Conservation (phyloP, 2,888 invertebrate species). For the Pedicia rivosa region DNA sequence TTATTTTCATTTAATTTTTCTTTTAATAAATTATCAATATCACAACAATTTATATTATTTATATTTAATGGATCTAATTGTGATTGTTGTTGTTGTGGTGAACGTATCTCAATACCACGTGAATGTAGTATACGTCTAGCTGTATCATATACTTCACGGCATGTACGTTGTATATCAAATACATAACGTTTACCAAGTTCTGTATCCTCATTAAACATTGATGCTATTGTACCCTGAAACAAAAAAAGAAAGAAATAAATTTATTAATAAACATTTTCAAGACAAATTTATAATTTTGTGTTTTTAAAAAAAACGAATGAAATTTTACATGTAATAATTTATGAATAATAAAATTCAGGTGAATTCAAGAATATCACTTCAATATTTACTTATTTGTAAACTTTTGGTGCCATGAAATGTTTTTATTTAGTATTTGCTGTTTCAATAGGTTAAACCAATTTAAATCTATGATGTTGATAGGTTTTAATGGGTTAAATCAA, state of each 20-base stretch:
- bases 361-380: no score
- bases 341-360: no score
- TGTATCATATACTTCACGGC: slow-evolving; percentile 79
- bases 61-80: neutral
- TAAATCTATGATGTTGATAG: no score
- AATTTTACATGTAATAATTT: no score
- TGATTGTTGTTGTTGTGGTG: slow-evolving; percentile 3
- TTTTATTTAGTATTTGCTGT: no score
- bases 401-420: no score
- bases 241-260: slow-evolving; percentile 4
- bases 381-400: no score
- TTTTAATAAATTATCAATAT: neutral
- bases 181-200: slow-evolving; percentile 78
- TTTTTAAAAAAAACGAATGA: neutral
- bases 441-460: no score
- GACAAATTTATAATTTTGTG: neutral
- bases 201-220: slow-evolving; percentile 79
- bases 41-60: no score
- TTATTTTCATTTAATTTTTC: neutral
- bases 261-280: neutral
- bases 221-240: slow-evolving; percentile 65
- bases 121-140: slow-evolving; percentile 59
- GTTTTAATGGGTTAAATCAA: no score
- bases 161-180: slow-evolving; percentile 78
- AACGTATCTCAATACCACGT: slow-evolving; percentile 24